phyloP scores from a whole-genome alignment of 2,888 invertebrate genomes.

The Galerucella calmariensis region DNA sequence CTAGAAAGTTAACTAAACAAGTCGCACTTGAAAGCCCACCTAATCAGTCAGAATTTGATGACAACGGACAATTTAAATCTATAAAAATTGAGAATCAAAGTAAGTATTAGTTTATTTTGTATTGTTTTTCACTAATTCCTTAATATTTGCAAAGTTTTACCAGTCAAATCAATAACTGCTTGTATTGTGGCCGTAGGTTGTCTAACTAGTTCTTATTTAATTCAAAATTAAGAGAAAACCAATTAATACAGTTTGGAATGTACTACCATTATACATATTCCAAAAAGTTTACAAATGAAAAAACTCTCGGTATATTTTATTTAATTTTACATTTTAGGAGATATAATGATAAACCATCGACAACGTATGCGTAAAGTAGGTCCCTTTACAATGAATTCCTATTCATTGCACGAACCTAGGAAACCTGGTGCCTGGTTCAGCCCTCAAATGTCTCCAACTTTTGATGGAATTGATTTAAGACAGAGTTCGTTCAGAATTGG shows the following conservation, averaged over 20 bases:
- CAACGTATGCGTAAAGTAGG: constrained; percentile 69
- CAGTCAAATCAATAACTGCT: no score
- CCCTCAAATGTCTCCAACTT: constrained; percentile 60
- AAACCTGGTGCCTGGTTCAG: constrained; percentile 70
- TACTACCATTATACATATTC: no score
- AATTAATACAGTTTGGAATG: no score
- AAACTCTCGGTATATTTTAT: background rate
- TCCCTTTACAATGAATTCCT: constrained; percentile 68
- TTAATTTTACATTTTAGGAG: constrained; percentile 49
- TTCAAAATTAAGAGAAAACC: no score
- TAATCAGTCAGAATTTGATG: constrained; percentile 60
- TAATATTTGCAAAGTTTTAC: background rate
- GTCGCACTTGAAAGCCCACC: constrained; percentile 78
- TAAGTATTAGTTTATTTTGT: constrained; percentile 42
- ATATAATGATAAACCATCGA: constrained; percentile 64
- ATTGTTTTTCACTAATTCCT: background rate
- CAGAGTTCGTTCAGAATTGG: constrained; percentile 75
- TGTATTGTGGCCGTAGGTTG: no score
- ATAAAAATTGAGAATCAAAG: constrained; percentile 59
- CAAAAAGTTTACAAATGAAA: no score
- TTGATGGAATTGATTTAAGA: constrained; percentile 64
- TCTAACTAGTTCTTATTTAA: no score
- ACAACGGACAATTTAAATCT: constrained; percentile 54
- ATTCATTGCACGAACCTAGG: constrained; percentile 67
- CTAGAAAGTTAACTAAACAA: constrained; percentile 76